Evolutionary conservation across 2,888 invertebrate species (phyloP).

Genomic region (Protophormia terraenovae): DNA sequence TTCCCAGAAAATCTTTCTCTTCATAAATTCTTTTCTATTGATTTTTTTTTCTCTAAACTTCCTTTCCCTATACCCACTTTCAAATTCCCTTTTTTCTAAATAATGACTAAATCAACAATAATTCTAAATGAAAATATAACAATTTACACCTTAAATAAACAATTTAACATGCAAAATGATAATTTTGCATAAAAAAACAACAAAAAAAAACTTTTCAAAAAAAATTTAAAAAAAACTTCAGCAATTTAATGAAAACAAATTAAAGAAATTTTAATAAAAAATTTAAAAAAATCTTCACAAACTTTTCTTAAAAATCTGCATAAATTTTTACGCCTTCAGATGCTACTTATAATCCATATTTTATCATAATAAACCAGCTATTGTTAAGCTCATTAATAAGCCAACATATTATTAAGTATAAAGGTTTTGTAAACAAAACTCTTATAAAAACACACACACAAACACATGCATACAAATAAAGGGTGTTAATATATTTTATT

Average conservation of each 20-base stretch:
- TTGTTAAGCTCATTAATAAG: conserved; percentile 57
- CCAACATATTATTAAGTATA: conserved; percentile 5
- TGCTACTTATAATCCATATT: not conserved
- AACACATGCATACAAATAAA: not conserved
- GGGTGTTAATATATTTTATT: not conserved
- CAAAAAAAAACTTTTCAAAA: not conserved
- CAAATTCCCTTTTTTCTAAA: conserved; percentile 1
- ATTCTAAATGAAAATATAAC: conserved; percentile 43
- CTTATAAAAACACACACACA: conserved; percentile 3
- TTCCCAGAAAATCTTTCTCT: too few relatives aligned
- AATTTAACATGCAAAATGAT: conserved; percentile 66
- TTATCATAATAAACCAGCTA: conserved; percentile 16
- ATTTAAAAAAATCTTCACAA: not conserved
- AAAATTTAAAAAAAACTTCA: not conserved
- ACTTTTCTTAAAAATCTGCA: not conserved
- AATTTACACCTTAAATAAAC: conserved; percentile 66
- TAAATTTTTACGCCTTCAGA: not conserved
- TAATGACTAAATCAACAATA: conserved; percentile 52
- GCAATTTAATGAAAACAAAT: not conserved
- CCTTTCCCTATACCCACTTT: not conserved
- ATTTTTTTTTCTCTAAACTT: not conserved
- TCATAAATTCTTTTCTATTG: not conserved
- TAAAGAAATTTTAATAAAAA: not conserved
- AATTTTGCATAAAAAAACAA: conserved; percentile 54
- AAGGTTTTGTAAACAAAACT: conserved; percentile 52